Evolutionary conservation across 2,888 invertebrate species (phyloP).

Genomic region (Melanotus villosus): DNA sequence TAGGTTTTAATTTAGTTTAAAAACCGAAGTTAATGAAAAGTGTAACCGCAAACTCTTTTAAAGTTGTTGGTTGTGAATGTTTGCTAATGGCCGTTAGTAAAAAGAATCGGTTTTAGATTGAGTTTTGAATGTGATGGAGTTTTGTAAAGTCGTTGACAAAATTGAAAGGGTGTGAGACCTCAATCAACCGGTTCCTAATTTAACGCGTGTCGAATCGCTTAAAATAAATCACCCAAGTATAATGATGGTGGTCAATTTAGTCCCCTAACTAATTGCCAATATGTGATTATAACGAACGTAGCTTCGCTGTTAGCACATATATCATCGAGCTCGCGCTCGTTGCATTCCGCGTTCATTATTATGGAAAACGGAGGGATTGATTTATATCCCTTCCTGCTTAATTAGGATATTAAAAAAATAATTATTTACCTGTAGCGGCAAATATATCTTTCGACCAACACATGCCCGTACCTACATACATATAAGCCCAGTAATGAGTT

Average conservation of each 20-base stretch:
- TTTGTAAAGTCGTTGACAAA: conserved; percentile 34
- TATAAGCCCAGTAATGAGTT: conserved; percentile 5
- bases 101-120: neutral
- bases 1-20: too few species aligned
- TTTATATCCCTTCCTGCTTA: conserved; percentile 60
- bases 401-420: conserved; percentile 63
- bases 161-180: conserved; percentile 45
- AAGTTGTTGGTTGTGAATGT: too few species aligned
- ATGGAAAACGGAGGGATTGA: conserved; percentile 58
- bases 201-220: conserved; percentile 67
- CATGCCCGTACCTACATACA: neutral
- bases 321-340: conserved; percentile 58
- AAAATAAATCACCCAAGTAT: conserved; percentile 69
- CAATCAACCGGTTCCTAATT: conserved; percentile 61
- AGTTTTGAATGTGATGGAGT: neutral
- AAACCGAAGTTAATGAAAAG: too few species aligned
- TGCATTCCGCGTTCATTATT: conserved; percentile 60
- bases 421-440: conserved; percentile 46
- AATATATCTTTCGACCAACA: conserved; percentile 8
- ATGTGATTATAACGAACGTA: conserved; percentile 68
- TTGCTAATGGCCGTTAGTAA: too few species aligned
- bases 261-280: conserved; percentile 69
- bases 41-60: too few species aligned
- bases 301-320: conserved; percentile 62
- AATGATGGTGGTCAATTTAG: conserved; percentile 69